phyloP scores from a whole-genome alignment of 2,113 vertebrate species.

The Nothobranchius furzeri region DNA sequence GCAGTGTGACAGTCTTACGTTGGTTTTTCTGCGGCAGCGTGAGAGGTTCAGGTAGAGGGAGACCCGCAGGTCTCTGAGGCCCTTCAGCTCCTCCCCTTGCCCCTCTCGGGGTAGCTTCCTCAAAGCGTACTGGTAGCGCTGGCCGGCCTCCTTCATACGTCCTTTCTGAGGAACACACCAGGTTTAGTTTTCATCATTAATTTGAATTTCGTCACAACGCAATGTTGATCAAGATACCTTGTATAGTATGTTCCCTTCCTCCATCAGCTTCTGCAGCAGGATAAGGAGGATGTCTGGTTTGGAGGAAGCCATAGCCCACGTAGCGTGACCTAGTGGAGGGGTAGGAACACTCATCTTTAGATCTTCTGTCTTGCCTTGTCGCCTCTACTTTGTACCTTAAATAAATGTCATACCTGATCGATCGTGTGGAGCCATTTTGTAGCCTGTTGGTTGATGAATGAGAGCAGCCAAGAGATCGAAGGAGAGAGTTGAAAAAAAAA shows the following conservation, averaged over 20 bases:
- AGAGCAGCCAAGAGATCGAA: conserved; percentile 24
- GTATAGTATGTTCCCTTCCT: conserved; percentile 95
- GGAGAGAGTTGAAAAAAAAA: conserved; percentile 25
- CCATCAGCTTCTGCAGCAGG: conserved; percentile 97
- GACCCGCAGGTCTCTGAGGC: conserved; percentile 91
- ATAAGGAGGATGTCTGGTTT: conserved; percentile 98
- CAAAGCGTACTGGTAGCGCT: conserved; percentile 95
- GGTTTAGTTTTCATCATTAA: conserved; percentile 2
- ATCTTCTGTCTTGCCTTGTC: conserved; percentile 7
- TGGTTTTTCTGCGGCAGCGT: conserved; percentile 96
- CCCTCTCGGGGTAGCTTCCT: conserved; percentile 94
- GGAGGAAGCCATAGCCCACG: conserved; percentile 99
- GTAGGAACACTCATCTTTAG: conserved; percentile 45
- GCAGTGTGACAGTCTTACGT: conserved; percentile 80
- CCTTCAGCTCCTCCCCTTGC: conserved; percentile 91
- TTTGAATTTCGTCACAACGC: background rate
- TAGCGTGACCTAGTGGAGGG: conserved; percentile 89
- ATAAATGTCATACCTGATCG: conserved; percentile 81
- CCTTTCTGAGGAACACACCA: conserved; percentile 84
- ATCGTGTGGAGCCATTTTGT: conserved; percentile 80
- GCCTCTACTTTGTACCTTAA: conserved; percentile 23
- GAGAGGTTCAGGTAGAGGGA: conserved; percentile 95
- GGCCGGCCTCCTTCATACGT: conserved; percentile 97
- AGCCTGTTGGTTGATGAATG: conserved; percentile 69
- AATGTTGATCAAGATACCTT: conserved; percentile 79